Conservation (phyloP, 2,797 vertebrate species). For the Enteromius afrohamiltoni region DNA sequence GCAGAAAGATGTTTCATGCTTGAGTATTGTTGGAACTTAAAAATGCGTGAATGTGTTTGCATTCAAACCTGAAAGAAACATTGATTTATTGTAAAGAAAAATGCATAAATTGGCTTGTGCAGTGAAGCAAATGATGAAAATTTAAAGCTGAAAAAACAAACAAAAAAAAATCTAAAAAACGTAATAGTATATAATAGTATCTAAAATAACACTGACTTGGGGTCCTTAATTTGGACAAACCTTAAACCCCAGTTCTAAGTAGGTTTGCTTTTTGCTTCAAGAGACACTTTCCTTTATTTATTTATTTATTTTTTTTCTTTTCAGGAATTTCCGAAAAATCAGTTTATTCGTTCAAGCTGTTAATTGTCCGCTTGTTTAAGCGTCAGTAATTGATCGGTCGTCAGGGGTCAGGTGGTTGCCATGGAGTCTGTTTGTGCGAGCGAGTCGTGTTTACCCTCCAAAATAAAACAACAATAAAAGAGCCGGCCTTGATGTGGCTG, state of each 20-base stretch:
- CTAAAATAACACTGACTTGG: background rate
- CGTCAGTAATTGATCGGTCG: conserved; percentile 42
- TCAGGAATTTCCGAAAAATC: background rate
- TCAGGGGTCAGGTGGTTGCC: conserved; percentile 62
- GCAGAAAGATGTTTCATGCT: background rate
- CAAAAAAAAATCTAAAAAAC: background rate
- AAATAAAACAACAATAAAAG: conserved; percentile 69
- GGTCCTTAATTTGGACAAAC: background rate
- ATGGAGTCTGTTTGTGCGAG: conserved; percentile 63
- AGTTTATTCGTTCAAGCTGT: conserved; percentile 32
- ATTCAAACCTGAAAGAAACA: background rate
- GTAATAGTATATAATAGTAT: background rate
- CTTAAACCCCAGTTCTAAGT: background rate
- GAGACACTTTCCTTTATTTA: background rate
- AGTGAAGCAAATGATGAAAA: background rate
- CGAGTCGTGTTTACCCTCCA: conserved; percentile 62
- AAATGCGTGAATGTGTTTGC: background rate
- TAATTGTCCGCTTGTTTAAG: conserved; percentile 51
- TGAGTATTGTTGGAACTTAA: background rate
- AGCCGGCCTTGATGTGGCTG: conserved; percentile 62
- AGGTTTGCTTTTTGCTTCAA: background rate
- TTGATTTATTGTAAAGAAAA: background rate
- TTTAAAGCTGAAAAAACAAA: background rate
- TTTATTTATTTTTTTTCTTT: background rate
- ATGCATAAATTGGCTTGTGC: background rate